A percentile compares a stretch with the other conserved stretches of the same genome.
Evolutionary conservation across 1,140 invertebrate species (phyloP).

Genomic region (Antheraea mylitta): DNA sequence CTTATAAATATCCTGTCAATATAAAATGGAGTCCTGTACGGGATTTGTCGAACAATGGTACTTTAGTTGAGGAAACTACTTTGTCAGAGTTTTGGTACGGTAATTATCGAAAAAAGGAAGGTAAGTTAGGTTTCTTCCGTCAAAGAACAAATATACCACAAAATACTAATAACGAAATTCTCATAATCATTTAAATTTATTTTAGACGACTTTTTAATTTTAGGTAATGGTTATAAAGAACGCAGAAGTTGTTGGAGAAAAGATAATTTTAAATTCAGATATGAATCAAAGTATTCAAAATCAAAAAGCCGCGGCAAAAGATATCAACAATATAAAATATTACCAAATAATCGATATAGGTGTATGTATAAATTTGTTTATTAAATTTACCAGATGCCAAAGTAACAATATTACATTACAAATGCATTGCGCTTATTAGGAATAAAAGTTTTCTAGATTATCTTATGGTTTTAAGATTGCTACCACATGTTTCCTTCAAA

Average conservation of each 20-base stretch:
- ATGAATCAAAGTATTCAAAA: background rate
- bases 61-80: too few relatives aligned
- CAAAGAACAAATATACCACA: background rate
- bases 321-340: slow-evolving; percentile 29
- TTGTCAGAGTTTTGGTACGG: too few relatives aligned
- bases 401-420: background rate
- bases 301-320: slow-evolving; percentile 30
- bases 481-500: too few relatives aligned
- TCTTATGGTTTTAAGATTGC: too few relatives aligned
- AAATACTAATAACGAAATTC: background rate
- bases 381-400: background rate
- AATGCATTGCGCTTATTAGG: background rate
- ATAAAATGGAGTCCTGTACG: too few relatives aligned
- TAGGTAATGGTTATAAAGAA: background rate
- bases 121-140: too few relatives aligned
- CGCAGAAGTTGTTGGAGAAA: background rate
- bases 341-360: slow-evolving; percentile 24
- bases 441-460: too few relatives aligned
- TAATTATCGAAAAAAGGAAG: too few relatives aligned
- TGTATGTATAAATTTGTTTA: slow-evolving; percentile 24
- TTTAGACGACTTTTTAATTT: background rate
- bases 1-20: background rate
- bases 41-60: too few relatives aligned
- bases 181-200: background rate
- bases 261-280: background rate